phyloP scores from a whole-genome alignment of 53 echinoderm and acorn worm species.

The Paracentrotus lividus region DNA sequence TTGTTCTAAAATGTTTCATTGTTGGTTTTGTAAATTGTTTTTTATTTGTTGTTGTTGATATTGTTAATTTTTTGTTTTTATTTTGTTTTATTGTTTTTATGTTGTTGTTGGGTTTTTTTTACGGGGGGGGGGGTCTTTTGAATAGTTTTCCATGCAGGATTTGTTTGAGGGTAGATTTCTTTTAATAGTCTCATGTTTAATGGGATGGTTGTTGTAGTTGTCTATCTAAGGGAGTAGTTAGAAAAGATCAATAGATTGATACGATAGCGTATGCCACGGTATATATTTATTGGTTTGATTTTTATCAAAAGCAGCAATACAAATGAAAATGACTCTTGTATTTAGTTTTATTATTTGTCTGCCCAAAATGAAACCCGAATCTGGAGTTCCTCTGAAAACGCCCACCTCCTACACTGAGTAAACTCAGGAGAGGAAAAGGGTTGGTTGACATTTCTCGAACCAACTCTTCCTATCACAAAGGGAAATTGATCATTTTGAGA shows the following conservation, averaged over 20 bases:
- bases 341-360: too few relatives aligned
- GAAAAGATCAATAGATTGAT: background rate
- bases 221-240: too few relatives aligned
- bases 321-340: too few relatives aligned
- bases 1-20: too few relatives aligned
- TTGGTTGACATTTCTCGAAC: conserved; percentile 21
- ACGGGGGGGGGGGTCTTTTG: background rate
- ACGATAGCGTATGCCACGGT: background rate
- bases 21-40: too few relatives aligned
- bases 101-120: background rate
- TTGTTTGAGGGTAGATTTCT: background rate
- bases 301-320: too few relatives aligned
- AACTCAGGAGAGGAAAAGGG: conserved; percentile 43
- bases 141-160: too few relatives aligned
- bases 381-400: conserved; percentile 1
- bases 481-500: conserved; percentile 52
- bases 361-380: background rate
- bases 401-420: background rate
- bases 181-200: too few relatives aligned
- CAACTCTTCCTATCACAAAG: conserved; percentile 29
- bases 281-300: background rate
- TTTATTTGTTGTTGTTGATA: too few relatives aligned
- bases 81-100: too few relatives aligned
- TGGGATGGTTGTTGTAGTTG: too few relatives aligned
- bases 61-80: too few relatives aligned